Evolutionary conservation across 2,113 vertebrate species (phyloP), one percentile per base, ranked within the genome.

Genomic region (Dasyornis broadbenti): DNA sequence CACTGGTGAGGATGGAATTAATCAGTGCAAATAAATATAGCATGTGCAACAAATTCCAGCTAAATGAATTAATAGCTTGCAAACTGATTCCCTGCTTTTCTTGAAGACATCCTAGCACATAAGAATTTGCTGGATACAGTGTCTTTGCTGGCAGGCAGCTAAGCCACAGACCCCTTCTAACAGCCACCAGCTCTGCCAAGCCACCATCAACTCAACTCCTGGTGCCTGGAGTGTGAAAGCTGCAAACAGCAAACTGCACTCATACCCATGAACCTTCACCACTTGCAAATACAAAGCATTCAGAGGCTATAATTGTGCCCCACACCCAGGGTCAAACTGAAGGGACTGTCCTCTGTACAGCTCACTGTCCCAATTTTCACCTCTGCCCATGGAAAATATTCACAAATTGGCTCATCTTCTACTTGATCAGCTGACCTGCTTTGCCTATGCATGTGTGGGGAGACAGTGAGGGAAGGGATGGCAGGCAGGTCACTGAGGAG

Each of bases 241-340:
- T 66, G 52, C 72, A 53, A 33, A 23, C 1, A 5, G 27, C 22
- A 87, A 70, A 71, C 22, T 4, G 1, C 23, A 39, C 5, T 47
- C 26, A 27, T 9, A n/a, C 2, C 3, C 10, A 21, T 9, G 10
- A 71, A 23, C 39, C 39, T 90, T 73, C 56, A 61, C 20, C 7
- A 2, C 17, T 9, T 84, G 78, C 30, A 42, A 89, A 24, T 0
- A 2, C 24, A 68, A 72, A 77, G 22, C 19, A 5, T 49, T 17
- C 2, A 1, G 40, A 54, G 33, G 28, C 6, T 8, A 2, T 18
- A 47, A 53, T 17, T 0, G 0, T 31, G 40, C 13, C 8, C 2
- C 56, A 37, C 8, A 26, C 3, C 24, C 39, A 33, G 45, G 4
- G 18, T 22, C 33, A 28, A 11, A 50, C 26, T 28, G 26, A 16